phyloP scores from a whole-genome alignment of 2,797 vertebrate species.

The Cryptoblepharus egeriae region DNA sequence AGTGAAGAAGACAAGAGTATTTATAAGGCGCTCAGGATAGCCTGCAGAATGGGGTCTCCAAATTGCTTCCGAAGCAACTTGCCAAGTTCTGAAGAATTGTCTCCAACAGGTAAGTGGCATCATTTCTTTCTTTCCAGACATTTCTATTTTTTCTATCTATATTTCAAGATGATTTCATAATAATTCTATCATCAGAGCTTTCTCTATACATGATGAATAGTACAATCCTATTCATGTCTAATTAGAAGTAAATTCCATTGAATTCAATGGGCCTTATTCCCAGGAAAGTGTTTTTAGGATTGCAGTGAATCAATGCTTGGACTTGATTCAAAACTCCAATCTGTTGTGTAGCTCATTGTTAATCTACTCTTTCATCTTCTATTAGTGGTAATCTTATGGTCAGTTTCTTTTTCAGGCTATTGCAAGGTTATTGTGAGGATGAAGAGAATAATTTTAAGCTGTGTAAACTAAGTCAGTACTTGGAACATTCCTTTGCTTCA shows the following conservation, averaged over 20 bases:
- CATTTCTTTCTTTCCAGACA: constrained; percentile 19
- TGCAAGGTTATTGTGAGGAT: neutral
- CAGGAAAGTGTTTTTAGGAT: no score
- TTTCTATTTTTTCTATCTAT: no score
- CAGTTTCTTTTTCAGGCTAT: neutral
- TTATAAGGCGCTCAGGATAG: constrained; percentile 53
- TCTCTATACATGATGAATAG: fast-evolving
- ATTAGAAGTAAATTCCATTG: no score
- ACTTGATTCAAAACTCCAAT: neutral
- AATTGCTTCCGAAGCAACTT: neutral
- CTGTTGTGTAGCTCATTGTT: neutral
- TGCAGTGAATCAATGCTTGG: neutral
- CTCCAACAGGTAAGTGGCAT: constrained; percentile 48
- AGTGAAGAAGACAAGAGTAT: constrained; percentile 29
- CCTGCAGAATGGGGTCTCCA: constrained; percentile 33
- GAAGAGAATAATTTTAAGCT: neutral
- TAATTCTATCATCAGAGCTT: neutral
- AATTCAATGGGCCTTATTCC: no score
- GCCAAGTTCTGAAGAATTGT: neutral
- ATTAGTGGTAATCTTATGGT: neutral
- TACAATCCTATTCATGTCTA: no score
- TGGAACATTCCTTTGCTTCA: neutral
- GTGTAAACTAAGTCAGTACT: neutral
- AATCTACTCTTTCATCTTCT: no score
- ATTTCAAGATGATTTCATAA: neutral